phyloP scores from a whole-genome alignment of 1,140 invertebrate genomes.

The Neocloeon triangulifer region DNA sequence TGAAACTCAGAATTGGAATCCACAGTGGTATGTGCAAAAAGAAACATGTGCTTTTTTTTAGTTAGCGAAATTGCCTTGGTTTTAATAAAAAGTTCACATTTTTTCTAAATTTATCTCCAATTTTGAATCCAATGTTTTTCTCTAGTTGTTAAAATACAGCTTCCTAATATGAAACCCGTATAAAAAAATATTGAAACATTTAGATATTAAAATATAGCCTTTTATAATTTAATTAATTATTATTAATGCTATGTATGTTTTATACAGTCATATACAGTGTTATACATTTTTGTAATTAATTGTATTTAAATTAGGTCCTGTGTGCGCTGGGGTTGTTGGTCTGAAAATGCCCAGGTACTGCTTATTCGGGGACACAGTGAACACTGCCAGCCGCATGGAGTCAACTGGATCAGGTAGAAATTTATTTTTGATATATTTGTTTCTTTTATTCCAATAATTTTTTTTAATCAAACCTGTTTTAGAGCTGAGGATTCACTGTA shows the following conservation, averaged over 20 bases:
- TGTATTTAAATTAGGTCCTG: conserved; percentile 25
- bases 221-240: background rate
- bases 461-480: no score
- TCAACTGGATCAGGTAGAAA: no score
- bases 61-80: background rate
- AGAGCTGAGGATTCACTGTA: conserved; percentile 73
- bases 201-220: background rate
- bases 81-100: background rate
- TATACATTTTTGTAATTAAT: conserved; percentile 6
- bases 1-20: conserved; percentile 76
- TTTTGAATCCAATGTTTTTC: no score
- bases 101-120: background rate
- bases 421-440: no score
- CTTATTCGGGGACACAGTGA: conserved; percentile 77
- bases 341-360: conserved; percentile 80
- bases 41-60: conserved; percentile 5
- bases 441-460: no score
- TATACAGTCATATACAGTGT: no score
- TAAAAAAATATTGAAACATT: background rate
- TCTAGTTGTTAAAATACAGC: no score
- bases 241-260: background rate
- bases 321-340: conserved; percentile 72
- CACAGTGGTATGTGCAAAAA: conserved; percentile 77
- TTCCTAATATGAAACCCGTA: no score
- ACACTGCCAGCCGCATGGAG: conserved; percentile 85